These are phyloP conservation scores for Psettodes erumei DNA, from an alignment of 2,113 vertebrate genomes.

Conservation along the genomic window DNA sequence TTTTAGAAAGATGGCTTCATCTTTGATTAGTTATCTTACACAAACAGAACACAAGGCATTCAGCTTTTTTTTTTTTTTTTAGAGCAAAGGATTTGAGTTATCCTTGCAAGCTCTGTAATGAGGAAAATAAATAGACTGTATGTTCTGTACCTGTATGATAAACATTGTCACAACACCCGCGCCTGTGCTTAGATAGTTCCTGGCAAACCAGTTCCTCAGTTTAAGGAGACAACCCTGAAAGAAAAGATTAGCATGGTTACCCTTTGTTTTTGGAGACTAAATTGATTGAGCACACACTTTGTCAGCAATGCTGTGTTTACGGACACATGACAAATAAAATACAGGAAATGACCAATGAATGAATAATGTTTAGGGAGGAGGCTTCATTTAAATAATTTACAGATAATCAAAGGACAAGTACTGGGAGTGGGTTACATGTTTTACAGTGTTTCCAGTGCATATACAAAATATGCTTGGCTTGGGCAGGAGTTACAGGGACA, in stretches of 20 bases:
- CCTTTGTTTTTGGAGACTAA: not conserved
- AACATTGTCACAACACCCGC: conserved; percentile 72
- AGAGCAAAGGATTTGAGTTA: too few relatives aligned
- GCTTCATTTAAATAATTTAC: not conserved
- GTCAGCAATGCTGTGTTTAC: not conserved
- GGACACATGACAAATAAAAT: not conserved
- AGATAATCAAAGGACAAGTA: not conserved
- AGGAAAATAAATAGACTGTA: not conserved
- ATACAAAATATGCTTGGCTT: too few relatives aligned
- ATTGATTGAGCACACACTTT: not conserved
- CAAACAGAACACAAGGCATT: too few relatives aligned
- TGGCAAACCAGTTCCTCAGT: conserved; percentile 72
- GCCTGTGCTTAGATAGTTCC: conserved; percentile 70
- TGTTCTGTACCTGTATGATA: conserved; percentile 73
- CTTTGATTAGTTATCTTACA: not conserved
- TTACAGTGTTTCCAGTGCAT: too few relatives aligned
- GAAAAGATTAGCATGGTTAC: not conserved
- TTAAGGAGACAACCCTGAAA: conserved; percentile 74
- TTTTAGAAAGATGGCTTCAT: not conserved
- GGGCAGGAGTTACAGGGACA: too few relatives aligned
- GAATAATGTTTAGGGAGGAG: not conserved
- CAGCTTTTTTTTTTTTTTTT: too few relatives aligned
- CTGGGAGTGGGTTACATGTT: too few relatives aligned
- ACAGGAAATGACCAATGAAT: not conserved
- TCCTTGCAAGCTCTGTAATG: not conserved